A percentile compares a stretch with the other conserved stretches of the same genome.
Evolutionary conservation across 2,113 vertebrate species (phyloP).

Genomic region (Parus major): DNA sequence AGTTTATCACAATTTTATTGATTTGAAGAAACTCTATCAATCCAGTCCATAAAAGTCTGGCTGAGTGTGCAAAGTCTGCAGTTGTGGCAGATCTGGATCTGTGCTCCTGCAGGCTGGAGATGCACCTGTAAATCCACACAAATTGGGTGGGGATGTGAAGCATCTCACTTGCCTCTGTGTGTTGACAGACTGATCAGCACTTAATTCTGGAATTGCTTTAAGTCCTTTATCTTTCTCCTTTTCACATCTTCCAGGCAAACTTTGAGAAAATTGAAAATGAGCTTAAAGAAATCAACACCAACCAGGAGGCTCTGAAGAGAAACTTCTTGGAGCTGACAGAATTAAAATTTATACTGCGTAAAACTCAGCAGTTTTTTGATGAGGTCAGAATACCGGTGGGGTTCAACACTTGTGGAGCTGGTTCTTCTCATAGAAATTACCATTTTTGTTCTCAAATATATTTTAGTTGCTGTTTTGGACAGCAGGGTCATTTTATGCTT

Average conservation of each 20-base stretch:
- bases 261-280: slow-evolving; percentile 99
- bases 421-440: slow-evolving; percentile 5
- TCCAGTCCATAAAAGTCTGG: background rate
- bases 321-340: slow-evolving; percentile 98
- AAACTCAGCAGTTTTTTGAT: slow-evolving; percentile 98
- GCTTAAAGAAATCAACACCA: slow-evolving; percentile 97
- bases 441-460: slow-evolving; percentile 56
- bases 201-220: background rate
- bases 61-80: background rate
- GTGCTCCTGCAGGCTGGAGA: too few relatives aligned
- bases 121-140: background rate
- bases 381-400: slow-evolving; percentile 85
- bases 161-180: background rate
- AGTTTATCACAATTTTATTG: fast-evolving
- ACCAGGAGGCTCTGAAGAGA: slow-evolving; percentile 97
- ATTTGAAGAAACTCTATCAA: background rate
- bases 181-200: background rate
- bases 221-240: background rate
- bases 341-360: slow-evolving; percentile 96
- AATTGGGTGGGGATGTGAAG: fast-evolving
- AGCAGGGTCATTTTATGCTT: slow-evolving; percentile 49
- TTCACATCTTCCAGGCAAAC: slow-evolving; percentile 80
- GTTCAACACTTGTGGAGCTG: slow-evolving; percentile 33
- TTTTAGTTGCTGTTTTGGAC: slow-evolving; percentile 66
- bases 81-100: background rate